Base-by-base conservation (phyloP, 2,888 invertebrate genomes). In the Troglohyphantes excavatus region DNA sequence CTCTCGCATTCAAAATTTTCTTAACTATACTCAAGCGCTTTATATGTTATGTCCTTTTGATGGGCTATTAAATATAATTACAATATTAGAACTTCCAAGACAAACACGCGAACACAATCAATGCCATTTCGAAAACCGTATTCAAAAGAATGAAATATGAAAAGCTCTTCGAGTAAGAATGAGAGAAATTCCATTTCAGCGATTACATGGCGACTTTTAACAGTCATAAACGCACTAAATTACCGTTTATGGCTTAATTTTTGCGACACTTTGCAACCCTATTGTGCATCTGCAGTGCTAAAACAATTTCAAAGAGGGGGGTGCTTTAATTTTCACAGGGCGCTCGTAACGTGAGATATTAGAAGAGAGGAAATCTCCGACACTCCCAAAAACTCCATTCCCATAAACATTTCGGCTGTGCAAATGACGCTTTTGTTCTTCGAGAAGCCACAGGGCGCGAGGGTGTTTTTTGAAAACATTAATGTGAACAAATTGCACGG, bases 371-470 rank as follows among this genome's bases (percentile, higher is more conserved):
- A 83, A 83, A 83, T 82, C 82, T 83, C 73, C 59, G 72, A 63
- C 83, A 46, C 21, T 63, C 26, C 46, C 63, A 73, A 73, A 73
- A 83, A 83, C 83, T 43, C 53, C 73, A 83, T 83, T 73, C 63
- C 73, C 83, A 83, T 83, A 83, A 83, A 73, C 83, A 73, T 83
- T 73, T 83, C 65, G 73, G 63, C 73, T 65, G 73, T 46, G 73
- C n/a, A 83, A 83, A 83, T 73, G 83, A 39, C 27, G 73, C 65
- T 83, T 73, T 83, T 83, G 83, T 83, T 73, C 73, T 65, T 82
- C 39, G 43, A 78, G 61, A 23, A n/a, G n/a, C n/a, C 27, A 63
- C 29, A 59, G 39, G 61, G 59, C 26, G 43, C 17, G 70, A 23
- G 6, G 39, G 63, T 73, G 61, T 63, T 83, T 83, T 83, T 83